phyloP scores from a whole-genome alignment of 2,797 vertebrate species.

The Artibeus lituratus region DNA sequence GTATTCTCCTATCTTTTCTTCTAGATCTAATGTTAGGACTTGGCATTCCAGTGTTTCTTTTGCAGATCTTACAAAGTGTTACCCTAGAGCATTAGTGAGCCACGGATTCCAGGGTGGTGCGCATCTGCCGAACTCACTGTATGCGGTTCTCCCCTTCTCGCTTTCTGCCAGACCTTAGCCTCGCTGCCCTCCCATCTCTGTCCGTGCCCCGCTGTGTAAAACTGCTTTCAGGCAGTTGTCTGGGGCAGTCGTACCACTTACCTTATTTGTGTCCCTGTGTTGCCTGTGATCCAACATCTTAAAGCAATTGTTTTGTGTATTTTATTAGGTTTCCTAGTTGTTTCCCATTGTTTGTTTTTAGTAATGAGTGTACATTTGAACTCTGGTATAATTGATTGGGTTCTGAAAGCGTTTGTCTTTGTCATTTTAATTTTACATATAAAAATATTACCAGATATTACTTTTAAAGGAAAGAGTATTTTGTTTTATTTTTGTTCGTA shows the following conservation, averaged over 20 bases:
- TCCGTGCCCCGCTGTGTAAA: not conserved
- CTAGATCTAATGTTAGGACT: not conserved
- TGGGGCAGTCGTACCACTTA: not conserved
- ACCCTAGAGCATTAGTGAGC: not conserved
- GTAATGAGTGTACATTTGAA: not conserved
- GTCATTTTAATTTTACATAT: conserved; percentile 13
- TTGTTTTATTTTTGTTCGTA: not conserved
- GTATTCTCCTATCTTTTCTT: not conserved
- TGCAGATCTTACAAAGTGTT: not conserved
- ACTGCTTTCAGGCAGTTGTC: not conserved
- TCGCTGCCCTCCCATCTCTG: not conserved
- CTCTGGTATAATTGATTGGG: not conserved
- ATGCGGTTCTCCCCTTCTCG: not conserved
- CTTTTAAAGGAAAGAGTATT: not conserved
- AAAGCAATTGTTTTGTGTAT: not conserved
- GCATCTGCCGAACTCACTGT: not conserved
- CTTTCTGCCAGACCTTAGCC: not conserved
- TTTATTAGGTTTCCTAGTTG: not conserved
- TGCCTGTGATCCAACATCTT: not conserved
- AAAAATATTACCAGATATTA: not conserved
- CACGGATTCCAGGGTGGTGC: not conserved
- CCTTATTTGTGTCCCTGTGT: not conserved
- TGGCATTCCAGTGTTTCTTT: not conserved
- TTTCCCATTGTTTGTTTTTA: not conserved
- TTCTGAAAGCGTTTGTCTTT: conserved; percentile 12